Percentiles rank a stretch among this genome's conserved stretches.
These are phyloP conservation scores for Chlorospingus semifuscus DNA, from an alignment of 2,797 vertebrate genomes.

Conservation along the genomic window DNA sequence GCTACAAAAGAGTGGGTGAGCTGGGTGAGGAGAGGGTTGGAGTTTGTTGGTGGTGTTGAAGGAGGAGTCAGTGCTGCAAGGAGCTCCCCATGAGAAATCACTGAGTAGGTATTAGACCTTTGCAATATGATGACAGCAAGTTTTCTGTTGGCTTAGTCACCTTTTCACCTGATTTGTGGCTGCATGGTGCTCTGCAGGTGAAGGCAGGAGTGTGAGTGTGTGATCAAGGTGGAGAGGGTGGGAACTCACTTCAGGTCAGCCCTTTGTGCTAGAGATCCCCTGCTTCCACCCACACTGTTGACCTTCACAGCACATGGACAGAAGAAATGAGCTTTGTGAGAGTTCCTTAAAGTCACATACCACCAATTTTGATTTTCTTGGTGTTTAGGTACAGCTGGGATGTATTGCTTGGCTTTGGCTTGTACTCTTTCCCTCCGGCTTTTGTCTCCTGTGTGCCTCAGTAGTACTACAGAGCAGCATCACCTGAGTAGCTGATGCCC, in stretches of 20 bases:
- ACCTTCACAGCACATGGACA: background rate
- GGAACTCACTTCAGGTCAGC: background rate
- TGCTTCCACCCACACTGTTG: background rate
- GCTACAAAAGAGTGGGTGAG: too few relatives aligned
- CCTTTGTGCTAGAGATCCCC: background rate
- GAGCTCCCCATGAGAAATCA: too few relatives aligned
- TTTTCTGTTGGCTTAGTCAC: background rate
- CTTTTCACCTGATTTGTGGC: background rate
- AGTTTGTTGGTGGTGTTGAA: too few relatives aligned
- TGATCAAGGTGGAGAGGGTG: background rate
- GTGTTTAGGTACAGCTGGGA: background rate
- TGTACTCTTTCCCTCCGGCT: background rate
- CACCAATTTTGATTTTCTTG: background rate
- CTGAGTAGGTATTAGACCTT: too few relatives aligned
- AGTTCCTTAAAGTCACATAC: background rate
- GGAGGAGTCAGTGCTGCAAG: too few relatives aligned
- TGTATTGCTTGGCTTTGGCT: background rate
- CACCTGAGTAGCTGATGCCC: background rate
- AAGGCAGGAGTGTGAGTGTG: background rate
- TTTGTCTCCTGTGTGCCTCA: background rate
- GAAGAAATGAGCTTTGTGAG: background rate
- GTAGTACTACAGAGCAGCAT: background rate
- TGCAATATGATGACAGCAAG: too few relatives aligned
- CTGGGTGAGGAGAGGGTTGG: too few relatives aligned
- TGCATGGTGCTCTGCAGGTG: background rate